Evolutionary conservation across 1,140 invertebrate species (phyloP).

Genomic region (Odontomachus brunneus): DNA sequence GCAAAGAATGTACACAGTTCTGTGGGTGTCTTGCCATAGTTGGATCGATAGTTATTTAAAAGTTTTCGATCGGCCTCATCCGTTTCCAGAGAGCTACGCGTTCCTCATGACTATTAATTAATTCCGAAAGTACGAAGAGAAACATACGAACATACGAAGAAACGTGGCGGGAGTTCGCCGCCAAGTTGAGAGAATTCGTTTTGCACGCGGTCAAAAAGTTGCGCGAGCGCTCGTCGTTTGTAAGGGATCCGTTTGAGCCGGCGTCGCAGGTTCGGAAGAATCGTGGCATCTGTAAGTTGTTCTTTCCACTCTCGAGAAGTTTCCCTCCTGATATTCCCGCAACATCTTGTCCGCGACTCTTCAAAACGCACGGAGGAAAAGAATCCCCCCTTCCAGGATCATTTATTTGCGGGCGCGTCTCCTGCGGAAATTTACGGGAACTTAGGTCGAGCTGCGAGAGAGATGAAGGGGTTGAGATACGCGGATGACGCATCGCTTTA

Average conservation of each 20-base stretch:
- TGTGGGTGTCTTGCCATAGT: too few relatives aligned
- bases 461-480: background rate
- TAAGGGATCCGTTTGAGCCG: constrained; percentile 9
- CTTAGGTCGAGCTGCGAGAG: background rate
- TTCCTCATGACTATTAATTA: too few relatives aligned
- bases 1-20: too few relatives aligned
- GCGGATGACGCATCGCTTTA: constrained; percentile 38
- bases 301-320: background rate
- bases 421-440: background rate
- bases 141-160: too few relatives aligned
- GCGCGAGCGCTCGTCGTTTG: background rate
- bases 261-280: constrained; percentile 13
- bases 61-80: too few relatives aligned
- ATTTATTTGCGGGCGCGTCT: background rate
- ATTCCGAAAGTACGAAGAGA: too few relatives aligned
- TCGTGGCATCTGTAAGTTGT: constrained; percentile 14
- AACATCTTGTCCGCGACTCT: constrained; percentile 9
- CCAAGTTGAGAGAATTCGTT: constrained; percentile 2
- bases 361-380: background rate
- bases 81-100: too few relatives aligned
- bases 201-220: constrained; percentile 10
- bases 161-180: background rate
- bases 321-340: constrained; percentile 11
- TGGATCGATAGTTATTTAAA: too few relatives aligned
- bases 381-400: background rate